Base-by-base conservation (phyloP, 2,797 vertebrate species). In the Lacerta agilis region DNA sequence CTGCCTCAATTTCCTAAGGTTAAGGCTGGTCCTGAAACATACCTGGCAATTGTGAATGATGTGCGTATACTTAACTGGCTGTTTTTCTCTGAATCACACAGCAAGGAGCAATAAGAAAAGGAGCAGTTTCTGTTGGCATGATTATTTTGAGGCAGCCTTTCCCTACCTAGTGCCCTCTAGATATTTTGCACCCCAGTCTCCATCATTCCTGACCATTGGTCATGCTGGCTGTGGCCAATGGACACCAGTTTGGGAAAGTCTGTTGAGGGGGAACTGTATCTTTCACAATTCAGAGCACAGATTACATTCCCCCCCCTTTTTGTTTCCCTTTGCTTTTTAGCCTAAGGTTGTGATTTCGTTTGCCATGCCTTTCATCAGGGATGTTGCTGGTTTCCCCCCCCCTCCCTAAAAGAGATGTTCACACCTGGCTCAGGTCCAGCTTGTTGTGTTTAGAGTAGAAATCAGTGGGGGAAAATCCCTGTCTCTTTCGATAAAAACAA, bases 401-500 rank as follows among this genome's bases (percentile, higher is more conserved):
- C 27, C 0, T 20, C n/a, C 29, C 85, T 41, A n/a, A 75, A 64
- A 64, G 69, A 43, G 79, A 64, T 25, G 8, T n/a, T 45, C 49
- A 73, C 25, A 13, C 2, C 55, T 75, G 55, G 71, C 18, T 36
- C 41, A 36, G 20, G n/a, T 33, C 69, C 79, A 61, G 79, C 8
- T 23, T 75, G 29, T 27, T 82, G 55, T 82, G 55, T 82, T 82
- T 87, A 82, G 55, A 71, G 55, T 43, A 81, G 69, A 73, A 81
- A 81, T 27, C 75, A 85, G 84, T 78, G 84, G 58, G 80, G 85
- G 23, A 8, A 9, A 36, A 64, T 72, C 29, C 33, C 38, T 55
- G 41, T 81, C 69, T 66, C 78, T 76, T 73, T 72, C 33, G 61
- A 73, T 87, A 75, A 67, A 86, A 86, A 66, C 29, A n/a, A 71